Conservation (phyloP, 2,888 invertebrate species). For the Brachycybe producta region DNA sequence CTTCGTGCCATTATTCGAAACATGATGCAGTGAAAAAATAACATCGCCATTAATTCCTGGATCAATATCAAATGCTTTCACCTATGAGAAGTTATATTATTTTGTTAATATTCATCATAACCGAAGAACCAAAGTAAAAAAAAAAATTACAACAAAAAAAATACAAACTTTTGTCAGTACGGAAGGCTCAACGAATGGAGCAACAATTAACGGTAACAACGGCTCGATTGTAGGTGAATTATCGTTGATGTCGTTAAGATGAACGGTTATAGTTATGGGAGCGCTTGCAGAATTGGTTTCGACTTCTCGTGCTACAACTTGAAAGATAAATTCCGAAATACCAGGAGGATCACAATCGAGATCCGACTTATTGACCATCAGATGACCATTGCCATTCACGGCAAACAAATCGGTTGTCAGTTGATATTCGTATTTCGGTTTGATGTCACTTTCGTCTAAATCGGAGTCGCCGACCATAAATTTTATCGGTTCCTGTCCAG, state of each 20-base stretch:
- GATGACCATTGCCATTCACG: constrained; percentile 54
- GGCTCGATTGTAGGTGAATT: constrained; percentile 70
- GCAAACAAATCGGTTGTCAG: constrained; percentile 70
- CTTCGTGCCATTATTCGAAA: constrained; percentile 75
- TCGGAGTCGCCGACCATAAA: constrained; percentile 72
- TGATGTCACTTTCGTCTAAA: constrained; percentile 64
- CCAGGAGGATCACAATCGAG: constrained; percentile 78
- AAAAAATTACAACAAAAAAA: no score
- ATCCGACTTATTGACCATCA: constrained; percentile 68
- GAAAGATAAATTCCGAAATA: constrained; percentile 69
- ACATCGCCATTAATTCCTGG: constrained; percentile 70
- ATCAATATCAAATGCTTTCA: constrained; percentile 72
- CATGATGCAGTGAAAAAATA: constrained; percentile 73
- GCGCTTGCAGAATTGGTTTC: constrained; percentile 64
- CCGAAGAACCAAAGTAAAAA: no score
- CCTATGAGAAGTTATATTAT: no score
- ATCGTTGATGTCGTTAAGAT: constrained; percentile 63
- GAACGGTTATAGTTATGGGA: constrained; percentile 62
- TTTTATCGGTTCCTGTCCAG: constrained; percentile 49
- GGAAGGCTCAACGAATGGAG: constrained; percentile 57
- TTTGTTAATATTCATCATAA: background rate
- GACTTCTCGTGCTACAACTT: constrained; percentile 72
- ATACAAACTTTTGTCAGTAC: constrained; percentile 54
- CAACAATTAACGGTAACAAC: constrained; percentile 64
- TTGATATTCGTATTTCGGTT: constrained; percentile 67